Evolutionary conservation across 1,140 invertebrate species (phyloP).

Genomic region (Drosophila arizonae): DNA sequence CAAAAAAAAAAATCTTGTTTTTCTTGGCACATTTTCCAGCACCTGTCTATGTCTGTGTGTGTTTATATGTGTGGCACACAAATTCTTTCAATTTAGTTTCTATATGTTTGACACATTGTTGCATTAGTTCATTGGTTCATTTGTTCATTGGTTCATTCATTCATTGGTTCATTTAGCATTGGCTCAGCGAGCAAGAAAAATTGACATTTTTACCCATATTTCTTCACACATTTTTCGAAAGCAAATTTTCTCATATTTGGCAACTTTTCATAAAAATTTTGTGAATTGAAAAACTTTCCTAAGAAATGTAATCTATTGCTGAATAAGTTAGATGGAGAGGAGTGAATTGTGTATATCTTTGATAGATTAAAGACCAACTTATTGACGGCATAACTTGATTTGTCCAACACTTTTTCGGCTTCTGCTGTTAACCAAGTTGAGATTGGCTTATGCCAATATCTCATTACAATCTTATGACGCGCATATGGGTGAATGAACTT

Average conservation of each 20-base stretch:
- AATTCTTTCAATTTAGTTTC: background rate
- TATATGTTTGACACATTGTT: conserved; percentile 6
- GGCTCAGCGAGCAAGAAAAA: conserved; percentile 54
- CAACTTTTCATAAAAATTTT: conserved; percentile 27
- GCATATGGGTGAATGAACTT: conserved; percentile 37
- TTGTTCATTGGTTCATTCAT: conserved; percentile 1
- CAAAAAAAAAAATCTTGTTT: background rate
- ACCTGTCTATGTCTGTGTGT: conserved; percentile 34
- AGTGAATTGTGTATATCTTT: no score
- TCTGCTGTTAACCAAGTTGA: conserved; percentile 21
- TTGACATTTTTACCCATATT: conserved; percentile 8
- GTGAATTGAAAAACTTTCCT: no score
- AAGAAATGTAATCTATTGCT: no score
- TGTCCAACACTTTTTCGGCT: conserved; percentile 28
- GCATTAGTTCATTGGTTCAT: conserved; percentile 45
- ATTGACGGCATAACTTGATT: no score
- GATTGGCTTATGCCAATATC: conserved; percentile 22
- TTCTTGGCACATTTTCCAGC: conserved; percentile 46
- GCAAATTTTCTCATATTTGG: conserved; percentile 33
- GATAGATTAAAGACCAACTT: no score
- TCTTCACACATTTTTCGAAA: conserved; percentile 4
- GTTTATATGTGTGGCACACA: conserved; percentile 25
- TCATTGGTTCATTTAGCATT: conserved; percentile 41
- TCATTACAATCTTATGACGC: conserved; percentile 27
- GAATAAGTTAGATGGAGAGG: no score